Base-by-base conservation (phyloP, 2,113 vertebrate genomes). In the Corythornis madagascariensis region DNA sequence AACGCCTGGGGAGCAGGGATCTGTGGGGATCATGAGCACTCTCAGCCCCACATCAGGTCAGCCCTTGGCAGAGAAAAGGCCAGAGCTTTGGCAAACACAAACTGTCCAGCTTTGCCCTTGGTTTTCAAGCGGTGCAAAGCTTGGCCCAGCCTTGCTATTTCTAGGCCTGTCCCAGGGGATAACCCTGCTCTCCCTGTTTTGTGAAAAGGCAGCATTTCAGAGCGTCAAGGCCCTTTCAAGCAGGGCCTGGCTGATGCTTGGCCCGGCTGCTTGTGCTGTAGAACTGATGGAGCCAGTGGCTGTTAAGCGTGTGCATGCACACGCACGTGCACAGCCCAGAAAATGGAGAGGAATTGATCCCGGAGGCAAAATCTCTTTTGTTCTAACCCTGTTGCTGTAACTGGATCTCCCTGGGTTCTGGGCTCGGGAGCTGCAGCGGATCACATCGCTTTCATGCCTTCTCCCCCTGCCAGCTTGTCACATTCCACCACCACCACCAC, bases 341-440 rank as follows among this genome's bases (percentile, higher is more conserved):
- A 88, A 94, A 93, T 20, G 75, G 89, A 80, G 91, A 93, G 78
- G 90, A 89, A 93, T 29, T 78, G 95, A 96, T 94, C 93, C 90
- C 60, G 35, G 86, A 93, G 95, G 94, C 83, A 92, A 92, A 93
- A 94, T 70, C 90, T 74, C 93, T 94, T 96, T 95, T 96, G 94
- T 95, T 94, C 95, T 71, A 95, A 84, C 52, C 88, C 94, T 40
- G 11, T 8, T 55, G 83, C 88, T 57, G 93, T 88, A 95, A 94
- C 86, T 89, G 90, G 92, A 95, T 94, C 86, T 92, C 90, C 83
- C 56, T 81, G 12, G 93, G 94, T 90, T 53, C 80, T 65, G 57
- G 1, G 88, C 73, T 82, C 35, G 2, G 88, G 79, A 94, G 85
- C 72, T 6, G 22, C 50, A 64, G 84, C 35, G n/a, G 92, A 92